Conservation (phyloP, 1,140 invertebrate genomes). For the Aphelinus certus region DNA sequence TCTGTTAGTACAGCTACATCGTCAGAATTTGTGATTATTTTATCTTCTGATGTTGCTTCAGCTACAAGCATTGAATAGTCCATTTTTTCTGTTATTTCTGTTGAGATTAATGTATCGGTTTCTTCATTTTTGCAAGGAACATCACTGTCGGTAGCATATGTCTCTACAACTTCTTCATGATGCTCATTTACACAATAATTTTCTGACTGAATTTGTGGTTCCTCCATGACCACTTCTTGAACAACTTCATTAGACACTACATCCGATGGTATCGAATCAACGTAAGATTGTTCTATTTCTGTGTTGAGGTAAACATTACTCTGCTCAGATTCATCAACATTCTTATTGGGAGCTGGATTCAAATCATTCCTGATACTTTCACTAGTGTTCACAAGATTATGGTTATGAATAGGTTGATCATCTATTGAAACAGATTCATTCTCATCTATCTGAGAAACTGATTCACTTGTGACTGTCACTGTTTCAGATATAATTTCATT, state of each 20-base stretch:
- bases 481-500: slow-evolving; percentile 15
- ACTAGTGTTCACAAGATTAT: slow-evolving; percentile 3
- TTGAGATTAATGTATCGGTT: background rate
- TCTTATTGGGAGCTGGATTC: background rate
- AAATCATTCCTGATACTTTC: slow-evolving; percentile 10
- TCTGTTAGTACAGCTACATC: slow-evolving; percentile 32
- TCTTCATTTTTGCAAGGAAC: too few species aligned
- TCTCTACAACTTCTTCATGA: background rate
- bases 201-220: background rate
- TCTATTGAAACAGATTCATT: slow-evolving; percentile 23
- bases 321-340: slow-evolving; percentile 5
- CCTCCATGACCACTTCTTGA: slow-evolving; percentile 1
- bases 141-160: background rate
- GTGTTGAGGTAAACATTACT: background rate
- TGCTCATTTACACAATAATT: slow-evolving; percentile 15
- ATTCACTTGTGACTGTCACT: slow-evolving; percentile 4
- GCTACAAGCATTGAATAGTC: background rate
- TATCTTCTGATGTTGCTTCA: background rate
- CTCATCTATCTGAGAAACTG: slow-evolving; percentile 12
- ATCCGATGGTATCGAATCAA: slow-evolving; percentile 6
- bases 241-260: background rate
- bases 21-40: slow-evolving; percentile 27
- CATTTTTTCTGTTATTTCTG: slow-evolving; percentile 1
- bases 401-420: slow-evolving; percentile 16
- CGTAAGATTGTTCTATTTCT: slow-evolving; percentile 15